These are phyloP conservation scores for Prietella phreatophila DNA, from an alignment of 2,113 vertebrate genomes.

Conservation along the genomic window DNA sequence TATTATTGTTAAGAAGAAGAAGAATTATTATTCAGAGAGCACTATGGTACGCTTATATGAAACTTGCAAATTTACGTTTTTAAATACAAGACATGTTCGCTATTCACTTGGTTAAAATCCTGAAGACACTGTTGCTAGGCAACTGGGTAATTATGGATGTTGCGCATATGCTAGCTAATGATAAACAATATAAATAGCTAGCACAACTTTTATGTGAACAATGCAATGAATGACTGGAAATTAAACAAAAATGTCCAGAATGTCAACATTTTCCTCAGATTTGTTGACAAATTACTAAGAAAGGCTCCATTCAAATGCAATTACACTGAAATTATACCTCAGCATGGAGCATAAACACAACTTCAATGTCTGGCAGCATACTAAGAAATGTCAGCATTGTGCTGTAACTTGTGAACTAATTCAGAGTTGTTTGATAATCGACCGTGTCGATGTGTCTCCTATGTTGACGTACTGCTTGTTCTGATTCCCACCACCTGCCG, in stretches of 20 bases:
- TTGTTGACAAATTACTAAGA: not conserved
- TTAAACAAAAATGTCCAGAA: not conserved
- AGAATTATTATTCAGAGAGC: not conserved
- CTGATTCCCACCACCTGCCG: not conserved
- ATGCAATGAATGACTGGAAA: not conserved
- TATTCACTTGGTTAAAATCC: not conserved
- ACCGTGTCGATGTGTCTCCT: not conserved
- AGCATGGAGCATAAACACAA: not conserved
- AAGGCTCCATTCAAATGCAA: not conserved
- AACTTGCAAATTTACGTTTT: not conserved
- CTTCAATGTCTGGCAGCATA: not conserved
- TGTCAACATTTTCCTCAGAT: slow-evolving; percentile 1
- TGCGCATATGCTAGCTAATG: not conserved
- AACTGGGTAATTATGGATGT: not conserved
- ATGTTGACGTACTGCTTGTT: not conserved
- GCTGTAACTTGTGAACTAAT: not conserved
- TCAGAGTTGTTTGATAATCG: not conserved
- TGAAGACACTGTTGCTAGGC: not conserved
- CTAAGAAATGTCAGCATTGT: not conserved
- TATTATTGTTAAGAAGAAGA: too few relatives aligned
- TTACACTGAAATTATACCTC: not conserved
- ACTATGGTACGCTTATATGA: too few relatives aligned
- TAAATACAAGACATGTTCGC: not conserved
- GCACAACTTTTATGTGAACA: not conserved
- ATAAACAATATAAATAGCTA: not conserved